Evolutionary conservation across 2,113 vertebrate species (phyloP), one percentile per base, ranked within the genome.

Genomic region (Mesembrinibis cayennensis): DNA sequence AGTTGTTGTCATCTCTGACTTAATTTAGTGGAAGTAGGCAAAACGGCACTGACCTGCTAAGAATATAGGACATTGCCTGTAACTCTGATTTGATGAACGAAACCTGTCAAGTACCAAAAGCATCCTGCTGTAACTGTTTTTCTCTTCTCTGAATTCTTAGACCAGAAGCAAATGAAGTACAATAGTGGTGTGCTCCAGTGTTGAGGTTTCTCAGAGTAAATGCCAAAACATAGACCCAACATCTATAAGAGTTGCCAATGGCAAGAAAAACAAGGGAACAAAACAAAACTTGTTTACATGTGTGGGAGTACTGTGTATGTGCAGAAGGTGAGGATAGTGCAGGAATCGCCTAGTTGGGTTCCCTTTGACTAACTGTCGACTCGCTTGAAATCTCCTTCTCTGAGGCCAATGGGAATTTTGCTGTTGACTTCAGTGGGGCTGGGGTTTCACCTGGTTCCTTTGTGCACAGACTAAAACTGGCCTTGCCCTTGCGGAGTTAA

Each of bases 201-300:
- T 90, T 96, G 95, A 91, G 84, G 88, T 96, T 97, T 97, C 93
- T 97, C 90, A 95, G 94, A 96, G 90, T 91, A 93, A 95, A 98
- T 97, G 97, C 97, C 97, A 97, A 97, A 97, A 95, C 87, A 44
- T 44, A 85, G 61, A 91, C 91, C 45, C 69, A 42, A 77, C 36
- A 65, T 79, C 45, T 92, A 6, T 59, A 83, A 61, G 62, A 94
- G 81, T 93, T 95, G 96, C 92, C 95, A 82, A 73, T 91, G 92
- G 93, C 94, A 87, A 91, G 87, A 90, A 73, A 90, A 77, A 62
- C 81, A 84, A 95, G 96, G 90, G 96, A 95, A 94, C 95, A 90
- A 93, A 94, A 32, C 69, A 71, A 52, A 84, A n/a, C 63, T 82
- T 79, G 79, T 71, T 95, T 85, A 62, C 0, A 2, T 52, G 82